A percentile compares a stretch with the other conserved stretches of the same genome.
Conservation (phyloP, 2,888 invertebrate genomes). For the Rutpela maculata region DNA sequence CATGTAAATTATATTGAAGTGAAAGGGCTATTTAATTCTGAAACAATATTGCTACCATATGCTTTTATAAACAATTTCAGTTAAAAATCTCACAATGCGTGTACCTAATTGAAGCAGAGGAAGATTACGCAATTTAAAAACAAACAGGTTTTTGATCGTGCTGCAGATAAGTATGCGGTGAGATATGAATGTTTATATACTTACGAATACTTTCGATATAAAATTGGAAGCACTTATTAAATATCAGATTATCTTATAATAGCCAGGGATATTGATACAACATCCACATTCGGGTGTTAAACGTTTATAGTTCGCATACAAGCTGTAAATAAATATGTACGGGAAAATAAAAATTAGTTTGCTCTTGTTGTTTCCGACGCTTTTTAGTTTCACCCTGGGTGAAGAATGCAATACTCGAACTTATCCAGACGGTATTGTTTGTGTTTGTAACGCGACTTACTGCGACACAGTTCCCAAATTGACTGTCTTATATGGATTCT, state of each 20-base stretch:
- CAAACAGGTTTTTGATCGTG: neutral
- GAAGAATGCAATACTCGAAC: conserved; percentile 31
- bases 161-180: neutral
- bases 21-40: no score
- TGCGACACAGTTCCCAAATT: conserved; percentile 71
- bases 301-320: neutral
- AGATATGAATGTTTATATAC: no score
- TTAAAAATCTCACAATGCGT: no score
- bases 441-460: conserved; percentile 73
- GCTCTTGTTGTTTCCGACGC: neutral
- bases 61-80: no score
- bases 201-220: neutral
- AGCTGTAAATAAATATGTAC: neutral
- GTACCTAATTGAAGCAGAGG: no score
- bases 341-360: neutral
- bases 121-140: neutral
- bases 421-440: conserved; percentile 63
- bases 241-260: neutral
- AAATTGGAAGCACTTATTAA: neutral
- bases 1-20: no score
- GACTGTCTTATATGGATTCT: conserved; percentile 49
- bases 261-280: neutral
- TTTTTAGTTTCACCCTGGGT: neutral
- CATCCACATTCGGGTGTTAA: neutral
- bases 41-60: no score